Base-by-base conservation (phyloP, 1,140 invertebrate species). In the Panagrolaimus sp. region DNA sequence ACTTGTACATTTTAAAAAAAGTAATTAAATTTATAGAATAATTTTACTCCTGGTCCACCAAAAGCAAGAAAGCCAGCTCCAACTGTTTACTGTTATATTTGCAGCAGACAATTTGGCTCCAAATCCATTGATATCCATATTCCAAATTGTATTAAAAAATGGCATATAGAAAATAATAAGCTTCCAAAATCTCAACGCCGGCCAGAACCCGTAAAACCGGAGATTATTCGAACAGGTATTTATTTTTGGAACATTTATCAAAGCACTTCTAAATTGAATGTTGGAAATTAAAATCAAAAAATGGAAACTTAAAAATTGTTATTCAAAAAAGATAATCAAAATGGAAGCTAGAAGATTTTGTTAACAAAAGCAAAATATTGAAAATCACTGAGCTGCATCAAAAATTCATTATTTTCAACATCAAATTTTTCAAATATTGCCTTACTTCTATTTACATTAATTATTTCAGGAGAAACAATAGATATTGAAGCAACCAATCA, bases 91-190 rank as follows among this genome's bases (percentile, higher is more conserved):
- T 91, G 90, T 80, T 90, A 91, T 75, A 87, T 91, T 62, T 90
- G 89, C 76, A 89, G 89, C 5, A 85, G 89, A 65, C 86, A 89
- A 72, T 91, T 90, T 82, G 90, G 89, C 9, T 86, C 88, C 0
- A 87, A 86, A 72, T 89, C 89, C 45, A 88, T 91, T 65, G 83
- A 83, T 16, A 90, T 91, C 67, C 90, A 91, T 83, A 89, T 90
- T 77, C 89, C 89, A 1, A 88, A 91, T 73, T 91, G 90, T 78
- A 76, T 91, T 38, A 87, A 89, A 77, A 90, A 90, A 79, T 90
- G 90, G 89, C 85, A 88, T 38, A 78, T 84, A 48, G 88, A 90
- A 78, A 90, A 90, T 76, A 83, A 87, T 8, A 87, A 88, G 77
- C 80, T 90, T 57, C 88, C 89, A 8, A 83, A 85, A 46, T 80